Evolutionary conservation across 2,888 invertebrate species (phyloP).

Genomic region (Drepanosiphum platanoidis): DNA sequence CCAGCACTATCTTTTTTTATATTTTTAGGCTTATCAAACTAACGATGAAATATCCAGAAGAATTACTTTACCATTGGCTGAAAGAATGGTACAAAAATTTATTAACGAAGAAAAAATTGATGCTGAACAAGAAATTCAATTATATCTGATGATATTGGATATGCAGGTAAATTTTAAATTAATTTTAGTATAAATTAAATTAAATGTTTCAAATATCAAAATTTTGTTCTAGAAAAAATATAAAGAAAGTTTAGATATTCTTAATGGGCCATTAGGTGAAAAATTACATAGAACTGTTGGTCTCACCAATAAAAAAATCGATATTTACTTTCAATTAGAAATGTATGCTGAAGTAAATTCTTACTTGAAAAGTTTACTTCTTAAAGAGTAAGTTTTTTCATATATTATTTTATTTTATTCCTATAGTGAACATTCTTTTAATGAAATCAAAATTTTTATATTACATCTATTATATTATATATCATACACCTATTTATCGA

Average conservation of each 20-base stretch:
- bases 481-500: too few species aligned
- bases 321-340: slow-evolving; percentile 77
- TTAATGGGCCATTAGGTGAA: slow-evolving; percentile 80
- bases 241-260: slow-evolving; percentile 81
- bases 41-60: slow-evolving; percentile 70
- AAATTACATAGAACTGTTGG: slow-evolving; percentile 77
- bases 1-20: neutral
- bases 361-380: slow-evolving; percentile 78
- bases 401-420: slow-evolving; percentile 64
- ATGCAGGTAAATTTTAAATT: slow-evolving; percentile 64
- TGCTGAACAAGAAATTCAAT: slow-evolving; percentile 91
- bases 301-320: slow-evolving; percentile 76
- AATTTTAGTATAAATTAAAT: neutral
- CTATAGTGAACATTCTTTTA: slow-evolving; percentile 65
- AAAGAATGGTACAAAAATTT: slow-evolving; percentile 92
- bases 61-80: slow-evolving; percentile 86
- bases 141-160: slow-evolving; percentile 86
- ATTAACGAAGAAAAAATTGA: slow-evolving; percentile 87
- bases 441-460: too few species aligned
- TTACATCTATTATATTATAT: too few species aligned
- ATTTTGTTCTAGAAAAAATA: slow-evolving; percentile 73
- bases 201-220: slow-evolving; percentile 16
- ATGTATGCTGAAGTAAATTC: slow-evolving; percentile 80
- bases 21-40: slow-evolving; percentile 65
- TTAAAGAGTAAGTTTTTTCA: slow-evolving; percentile 73